Evolutionary conservation across 2,113 vertebrate species (phyloP).

Genomic region (Trematocara variabile): DNA sequence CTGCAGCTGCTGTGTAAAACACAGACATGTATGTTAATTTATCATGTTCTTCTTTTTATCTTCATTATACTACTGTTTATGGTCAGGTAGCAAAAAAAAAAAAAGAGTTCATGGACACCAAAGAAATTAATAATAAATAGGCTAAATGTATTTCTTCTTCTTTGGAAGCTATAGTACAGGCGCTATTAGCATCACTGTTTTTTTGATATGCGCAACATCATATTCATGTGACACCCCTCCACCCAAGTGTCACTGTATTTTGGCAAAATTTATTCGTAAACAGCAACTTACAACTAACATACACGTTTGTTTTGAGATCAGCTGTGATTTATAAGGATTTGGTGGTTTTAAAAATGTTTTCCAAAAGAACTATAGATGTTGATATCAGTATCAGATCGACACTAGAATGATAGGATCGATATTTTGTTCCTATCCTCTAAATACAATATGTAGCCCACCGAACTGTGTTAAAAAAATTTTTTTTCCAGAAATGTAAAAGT

Average conservation of each 20-base stretch:
- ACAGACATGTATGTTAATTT: not conserved
- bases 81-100: not conserved
- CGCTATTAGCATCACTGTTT: not conserved
- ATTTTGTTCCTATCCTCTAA: not conserved
- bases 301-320: not conserved
- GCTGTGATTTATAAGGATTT: not conserved
- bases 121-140: not conserved
- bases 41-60: not conserved
- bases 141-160: not conserved
- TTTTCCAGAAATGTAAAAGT: not conserved
- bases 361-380: not conserved
- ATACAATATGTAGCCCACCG: not conserved
- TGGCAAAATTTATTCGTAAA: not conserved
- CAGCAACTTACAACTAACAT: not conserved
- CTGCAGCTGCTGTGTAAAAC: not conserved
- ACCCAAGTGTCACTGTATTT: not conserved
- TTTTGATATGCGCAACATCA: not conserved
- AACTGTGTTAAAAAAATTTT: rapidly evolving
- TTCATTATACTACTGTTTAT: not conserved
- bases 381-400: not conserved
- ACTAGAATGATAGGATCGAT: not conserved
- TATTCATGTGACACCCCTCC: not conserved
- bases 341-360: not conserved
- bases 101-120: not conserved
- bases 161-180: not conserved